phyloP scores from a whole-genome alignment of 2,888 invertebrate genomes.

The Drosophila cognata region DNA sequence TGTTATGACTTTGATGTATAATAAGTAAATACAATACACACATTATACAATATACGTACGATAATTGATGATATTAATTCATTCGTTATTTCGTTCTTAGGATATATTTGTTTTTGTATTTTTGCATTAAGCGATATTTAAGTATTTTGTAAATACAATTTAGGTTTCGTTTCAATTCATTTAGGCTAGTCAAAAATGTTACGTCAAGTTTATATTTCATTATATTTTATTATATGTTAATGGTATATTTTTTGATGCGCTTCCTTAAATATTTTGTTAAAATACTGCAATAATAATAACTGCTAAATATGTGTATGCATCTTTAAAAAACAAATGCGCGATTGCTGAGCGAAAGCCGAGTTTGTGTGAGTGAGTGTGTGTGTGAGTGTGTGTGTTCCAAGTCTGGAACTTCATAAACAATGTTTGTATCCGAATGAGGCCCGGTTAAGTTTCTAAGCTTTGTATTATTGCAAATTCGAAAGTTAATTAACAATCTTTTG shows the following conservation, averaged over 20 bases:
- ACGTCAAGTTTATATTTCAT: conserved; percentile 58
- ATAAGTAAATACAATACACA: conserved; percentile 70
- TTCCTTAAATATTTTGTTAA: conserved; percentile 59
- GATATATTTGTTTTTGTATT: conserved; percentile 46
- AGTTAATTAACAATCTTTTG: conserved; percentile 22
- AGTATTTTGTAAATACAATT: conserved; percentile 80
- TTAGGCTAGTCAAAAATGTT: conserved; percentile 76
- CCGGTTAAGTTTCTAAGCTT: conserved; percentile 20
- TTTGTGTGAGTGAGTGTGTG: conserved; percentile 8
- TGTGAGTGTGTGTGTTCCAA: neutral
- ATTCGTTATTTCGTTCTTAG: conserved; percentile 55
- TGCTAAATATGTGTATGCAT: conserved; percentile 66
- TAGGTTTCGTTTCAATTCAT: conserved; percentile 73
- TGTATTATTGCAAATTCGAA: conserved; percentile 12
- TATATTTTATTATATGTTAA: conserved; percentile 24
- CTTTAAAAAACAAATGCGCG: conserved; percentile 76
- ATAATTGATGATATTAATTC: conserved; percentile 58
- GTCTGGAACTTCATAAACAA: conserved; percentile 24
- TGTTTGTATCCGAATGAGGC: conserved; percentile 10
- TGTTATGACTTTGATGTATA: conserved; percentile 68
- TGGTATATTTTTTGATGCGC: conserved; percentile 45
- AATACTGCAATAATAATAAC: conserved; percentile 77
- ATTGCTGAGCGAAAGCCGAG: conserved; percentile 72
- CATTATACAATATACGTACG: conserved; percentile 70
- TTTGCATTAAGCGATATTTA: conserved; percentile 72